Conservation (phyloP, 2,113 vertebrate genomes). For the Rhipidura dahli region DNA sequence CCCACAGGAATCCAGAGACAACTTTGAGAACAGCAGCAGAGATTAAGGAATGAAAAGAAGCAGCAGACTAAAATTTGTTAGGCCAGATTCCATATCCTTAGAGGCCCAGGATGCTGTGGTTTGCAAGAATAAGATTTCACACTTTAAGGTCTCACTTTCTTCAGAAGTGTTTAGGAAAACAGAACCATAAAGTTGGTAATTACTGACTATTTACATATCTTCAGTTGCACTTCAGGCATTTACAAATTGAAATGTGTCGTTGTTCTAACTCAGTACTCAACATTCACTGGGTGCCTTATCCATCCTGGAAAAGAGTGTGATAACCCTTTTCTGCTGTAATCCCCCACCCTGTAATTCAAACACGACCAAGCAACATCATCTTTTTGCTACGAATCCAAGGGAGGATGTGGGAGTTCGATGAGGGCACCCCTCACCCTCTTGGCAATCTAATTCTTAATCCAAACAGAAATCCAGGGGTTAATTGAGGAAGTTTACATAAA, state of each 20-base stretch:
- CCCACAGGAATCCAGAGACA: neutral
- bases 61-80: neutral
- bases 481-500: conserved; percentile 23
- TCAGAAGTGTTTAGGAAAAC: neutral
- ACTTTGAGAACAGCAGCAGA: neutral
- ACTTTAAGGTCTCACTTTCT: neutral
- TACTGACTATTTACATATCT: neutral
- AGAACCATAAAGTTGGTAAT: neutral
- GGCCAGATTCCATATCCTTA: neutral
- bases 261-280: neutral
- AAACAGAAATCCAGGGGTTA: conserved; percentile 24
- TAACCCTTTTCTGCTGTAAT: neutral
- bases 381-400: neutral
- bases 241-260: neutral
- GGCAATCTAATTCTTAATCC: neutral
- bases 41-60: neutral
- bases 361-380: conserved; percentile 5
- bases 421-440: neutral
- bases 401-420: neutral
- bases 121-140: neutral
- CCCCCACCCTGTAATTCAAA: neutral
- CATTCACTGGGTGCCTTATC: neutral
- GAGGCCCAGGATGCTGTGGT: neutral
- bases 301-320: neutral
- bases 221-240: neutral